Percentiles rank a stretch among this genome's conserved stretches.
These are phyloP conservation scores for Philonicus albiceps DNA, from an alignment of 2,888 invertebrate species.

Conservation along the genomic window DNA sequence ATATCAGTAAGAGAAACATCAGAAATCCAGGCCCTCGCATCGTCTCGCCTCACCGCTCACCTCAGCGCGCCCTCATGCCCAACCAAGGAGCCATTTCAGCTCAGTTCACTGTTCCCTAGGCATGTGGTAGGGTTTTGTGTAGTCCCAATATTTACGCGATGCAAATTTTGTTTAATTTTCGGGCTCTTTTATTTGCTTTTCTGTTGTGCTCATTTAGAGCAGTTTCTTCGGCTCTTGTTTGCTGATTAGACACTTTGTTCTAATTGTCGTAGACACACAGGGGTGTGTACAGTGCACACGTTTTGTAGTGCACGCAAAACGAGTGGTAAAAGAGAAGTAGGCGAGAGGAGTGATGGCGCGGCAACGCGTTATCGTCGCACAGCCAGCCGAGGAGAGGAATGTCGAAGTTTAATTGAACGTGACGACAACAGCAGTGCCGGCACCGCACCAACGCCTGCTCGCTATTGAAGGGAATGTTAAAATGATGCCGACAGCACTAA, in stretches of 20 bases:
- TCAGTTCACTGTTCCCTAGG: neutral
- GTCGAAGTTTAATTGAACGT: neutral
- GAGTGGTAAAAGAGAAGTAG: neutral
- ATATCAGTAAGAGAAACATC: neutral
- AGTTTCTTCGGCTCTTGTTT: slow-evolving; percentile 31
- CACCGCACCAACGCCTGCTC: neutral
- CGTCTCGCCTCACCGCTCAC: neutral
- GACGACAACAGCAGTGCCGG: neutral
- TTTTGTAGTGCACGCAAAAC: neutral
- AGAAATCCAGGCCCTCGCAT: neutral
- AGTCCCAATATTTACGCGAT: slow-evolving; percentile 23
- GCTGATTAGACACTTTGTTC: slow-evolving; percentile 31
- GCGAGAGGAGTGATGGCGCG: neutral
- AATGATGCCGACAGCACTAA: neutral
- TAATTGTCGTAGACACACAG: slow-evolving; percentile 20
- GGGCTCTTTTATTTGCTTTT: neutral
- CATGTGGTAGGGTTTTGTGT: slow-evolving; percentile 12
- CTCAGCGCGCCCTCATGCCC: neutral
- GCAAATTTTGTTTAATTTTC: slow-evolving; percentile 38
- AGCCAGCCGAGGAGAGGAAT: neutral
- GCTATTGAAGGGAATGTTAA: neutral
- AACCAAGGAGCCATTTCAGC: neutral
- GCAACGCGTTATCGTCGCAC: neutral
- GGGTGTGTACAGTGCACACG: neutral
- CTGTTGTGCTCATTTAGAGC: slow-evolving; percentile 18